phyloP scores from a whole-genome alignment of 2,888 invertebrate species.

The Drosophila dives region DNA sequence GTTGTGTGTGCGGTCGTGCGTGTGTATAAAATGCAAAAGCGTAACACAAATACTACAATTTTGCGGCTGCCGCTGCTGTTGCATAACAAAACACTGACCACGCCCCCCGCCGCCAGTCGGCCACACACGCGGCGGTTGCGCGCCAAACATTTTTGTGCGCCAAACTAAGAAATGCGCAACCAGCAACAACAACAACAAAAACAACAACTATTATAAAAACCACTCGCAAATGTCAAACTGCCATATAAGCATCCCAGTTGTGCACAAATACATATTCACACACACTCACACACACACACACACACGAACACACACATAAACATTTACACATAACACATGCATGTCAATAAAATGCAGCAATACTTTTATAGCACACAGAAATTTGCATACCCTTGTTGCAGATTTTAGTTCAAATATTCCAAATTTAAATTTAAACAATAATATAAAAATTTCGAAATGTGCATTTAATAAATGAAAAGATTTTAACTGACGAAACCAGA shows the following conservation, averaged over 20 bases:
- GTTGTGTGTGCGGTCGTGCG: slow-evolving; percentile 29
- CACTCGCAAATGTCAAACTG: slow-evolving; percentile 43
- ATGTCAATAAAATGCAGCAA: slow-evolving; percentile 69
- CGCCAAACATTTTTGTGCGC: slow-evolving; percentile 35
- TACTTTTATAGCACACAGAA: not conserved
- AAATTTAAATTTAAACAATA: not conserved
- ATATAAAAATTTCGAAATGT: too few species aligned
- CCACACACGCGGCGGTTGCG: slow-evolving; percentile 37
- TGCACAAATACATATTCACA: slow-evolving; percentile 14
- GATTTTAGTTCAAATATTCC: not conserved
- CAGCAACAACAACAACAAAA: slow-evolving; percentile 19
- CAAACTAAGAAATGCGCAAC: slow-evolving; percentile 48
- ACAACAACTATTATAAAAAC: slow-evolving; percentile 22
- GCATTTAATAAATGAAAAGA: too few species aligned
- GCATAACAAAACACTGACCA: slow-evolving; percentile 52
- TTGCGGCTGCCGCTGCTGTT: slow-evolving; percentile 28
- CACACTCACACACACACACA: not conserved
- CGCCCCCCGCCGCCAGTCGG: slow-evolving; percentile 20
- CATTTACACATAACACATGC: slow-evolving; percentile 33
- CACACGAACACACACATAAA: slow-evolving; percentile 6
- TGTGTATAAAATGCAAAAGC: slow-evolving; percentile 63
- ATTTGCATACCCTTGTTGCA: not conserved
- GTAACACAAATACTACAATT: slow-evolving; percentile 52
- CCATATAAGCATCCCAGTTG: slow-evolving; percentile 50
- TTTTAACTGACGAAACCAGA: too few species aligned